A percentile compares a stretch with the other conserved stretches of the same genome.
phyloP scores from a whole-genome alignment of 2,113 vertebrate genomes.

The Typhlomys cinereus region DNA sequence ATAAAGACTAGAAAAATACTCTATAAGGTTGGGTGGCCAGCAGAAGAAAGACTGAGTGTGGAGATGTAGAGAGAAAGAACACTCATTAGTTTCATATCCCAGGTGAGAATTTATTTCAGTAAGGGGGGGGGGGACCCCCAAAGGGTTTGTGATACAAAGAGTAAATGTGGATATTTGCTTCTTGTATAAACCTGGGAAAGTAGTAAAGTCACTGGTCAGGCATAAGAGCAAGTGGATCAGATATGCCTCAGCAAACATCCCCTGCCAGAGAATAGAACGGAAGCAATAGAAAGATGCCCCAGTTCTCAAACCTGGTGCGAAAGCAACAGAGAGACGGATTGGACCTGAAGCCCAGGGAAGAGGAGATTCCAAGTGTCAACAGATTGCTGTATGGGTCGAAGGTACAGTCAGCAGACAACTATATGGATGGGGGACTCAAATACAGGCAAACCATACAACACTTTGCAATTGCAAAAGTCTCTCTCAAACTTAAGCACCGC shows the following conservation, averaged over 20 bases:
- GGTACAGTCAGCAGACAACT: background rate
- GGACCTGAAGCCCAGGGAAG: background rate
- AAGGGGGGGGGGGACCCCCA: background rate
- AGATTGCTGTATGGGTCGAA: no score
- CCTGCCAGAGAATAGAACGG: background rate
- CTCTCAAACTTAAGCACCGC: background rate
- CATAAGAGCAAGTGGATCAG: background rate
- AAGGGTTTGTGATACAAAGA: background rate
- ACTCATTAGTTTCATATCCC: background rate
- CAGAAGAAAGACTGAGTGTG: background rate
- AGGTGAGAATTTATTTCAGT: background rate
- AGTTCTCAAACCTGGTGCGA: background rate
- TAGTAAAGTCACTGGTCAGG: background rate
- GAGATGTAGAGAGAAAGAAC: background rate
- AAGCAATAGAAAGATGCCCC: background rate
- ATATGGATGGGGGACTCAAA: background rate
- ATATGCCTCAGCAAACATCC: background rate
- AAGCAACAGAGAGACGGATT: background rate
- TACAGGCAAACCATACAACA: background rate
- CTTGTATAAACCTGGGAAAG: background rate
- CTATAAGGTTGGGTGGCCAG: background rate
- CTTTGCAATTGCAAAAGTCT: background rate
- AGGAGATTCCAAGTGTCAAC: background rate
- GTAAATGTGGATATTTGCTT: background rate
- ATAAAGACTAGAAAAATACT: constrained; percentile 14